Evolutionary conservation across 2,888 invertebrate genomes (phyloP), one percentile per base, ranked within the genome.

Genomic region (Drosophila trichaetosa): DNA sequence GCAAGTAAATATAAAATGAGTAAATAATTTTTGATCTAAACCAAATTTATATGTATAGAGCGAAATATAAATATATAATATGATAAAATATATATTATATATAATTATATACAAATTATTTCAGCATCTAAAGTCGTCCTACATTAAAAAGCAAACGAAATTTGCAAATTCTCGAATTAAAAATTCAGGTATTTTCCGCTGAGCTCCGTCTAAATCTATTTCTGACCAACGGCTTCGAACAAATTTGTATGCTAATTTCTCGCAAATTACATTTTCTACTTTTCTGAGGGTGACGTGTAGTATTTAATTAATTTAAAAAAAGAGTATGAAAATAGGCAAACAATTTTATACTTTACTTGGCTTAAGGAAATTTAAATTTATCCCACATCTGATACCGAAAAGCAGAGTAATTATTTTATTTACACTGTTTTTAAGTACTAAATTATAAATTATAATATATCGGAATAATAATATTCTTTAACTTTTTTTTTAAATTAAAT

Each of bases 341-440:
- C 2, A 13, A 21, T 6, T 42, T 11, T 2, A 2, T 42, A 0
- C 0, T 42, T 24, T 24, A 16, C 8, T 24, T 16, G 8, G 46
- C 8, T 24, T 46, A 8, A 24, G 16, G 27, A 16, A 4, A 16
- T 24, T 16, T 1, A 8, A 24, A 46, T 1, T 24, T 4, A 8
- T 0, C 13, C 0, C 16, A 24, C 8, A 8, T 16, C 16, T 16
- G 24, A 24, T 4, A 8, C 0, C 0, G 24, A 24, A 24, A 16
- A 0, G 7, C 24, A 16, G 46, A 46, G 16, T 8, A 24, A 8
- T 24, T 8, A 7, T 46, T 46, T 2, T 16, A 46, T 16, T 8
- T 46, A 16, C 4, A 16, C 16, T 24, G 21, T 8, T 46, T 24
- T 16, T 0, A 21, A 42, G 11, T 6, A 21, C 5, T 11, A 5